Evolutionary conservation across 2,888 invertebrate species (phyloP), one percentile per base, ranked within the genome.

Genomic region (Agriopis aurantiaria): DNA sequence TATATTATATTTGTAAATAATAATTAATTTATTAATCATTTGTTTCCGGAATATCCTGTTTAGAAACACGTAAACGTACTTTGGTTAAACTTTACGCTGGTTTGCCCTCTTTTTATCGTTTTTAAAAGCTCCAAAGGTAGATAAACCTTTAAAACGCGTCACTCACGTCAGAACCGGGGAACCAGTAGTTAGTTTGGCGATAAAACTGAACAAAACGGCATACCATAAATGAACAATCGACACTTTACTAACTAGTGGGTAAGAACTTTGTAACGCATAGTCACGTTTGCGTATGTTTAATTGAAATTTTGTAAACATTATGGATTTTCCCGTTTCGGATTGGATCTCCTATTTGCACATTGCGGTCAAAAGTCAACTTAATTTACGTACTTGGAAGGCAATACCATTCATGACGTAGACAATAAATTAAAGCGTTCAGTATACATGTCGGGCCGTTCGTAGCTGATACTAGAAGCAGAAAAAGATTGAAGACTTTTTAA

Each of bases 281-380:
- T 55, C 40, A 40, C 40, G 12, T 55, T 55, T 55, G 40, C 55
- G 55, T 40, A 55, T 43, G 8, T n/a, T 55, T n/a, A 8, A 55
- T 40, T 40, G 11, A 40, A 40, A n/a, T n/a, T n/a, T 40, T 3
- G 40, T 8, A 8, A 40, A 40, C n/a, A 40, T 8, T 23, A 55
- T 55, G 55, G 12, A 8, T 55, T 55, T 55, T 40, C 53, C 53
- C 33, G 12, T 40, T 55, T 55, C 11, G 7, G n/a, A 33, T 51
- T 11, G n/a, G 12, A 12, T 33, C 53, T 53, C 12, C 11, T 55
- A 55, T 12, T 40, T 55, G 52, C 23, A 53, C 12, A 40, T 33
- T 55, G 40, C 33, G 40, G 55, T 40, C 33, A 40, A 40, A 55
- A 8, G 40, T 55, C 8, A 55, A 40, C 17, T n/a, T n/a, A 55